Evolutionary conservation across 2,888 invertebrate species (phyloP).

Genomic region (Xestia ashworthii): DNA sequence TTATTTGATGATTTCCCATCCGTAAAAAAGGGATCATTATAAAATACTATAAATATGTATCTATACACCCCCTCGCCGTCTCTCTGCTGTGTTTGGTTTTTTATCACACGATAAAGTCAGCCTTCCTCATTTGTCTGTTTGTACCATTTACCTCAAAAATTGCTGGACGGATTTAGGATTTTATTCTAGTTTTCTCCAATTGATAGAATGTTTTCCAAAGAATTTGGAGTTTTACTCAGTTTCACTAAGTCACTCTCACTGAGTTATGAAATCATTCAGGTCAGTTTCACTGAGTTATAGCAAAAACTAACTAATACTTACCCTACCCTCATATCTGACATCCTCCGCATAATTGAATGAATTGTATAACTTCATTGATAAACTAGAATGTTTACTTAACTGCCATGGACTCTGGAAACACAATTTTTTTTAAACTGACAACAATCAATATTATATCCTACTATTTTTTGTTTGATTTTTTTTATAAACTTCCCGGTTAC

Average conservation of each 20-base stretch:
- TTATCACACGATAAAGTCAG: not conserved
- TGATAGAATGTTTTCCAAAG: not conserved
- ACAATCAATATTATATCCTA: not conserved
- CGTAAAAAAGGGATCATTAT: too few relatives aligned
- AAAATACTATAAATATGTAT: too few relatives aligned
- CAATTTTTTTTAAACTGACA: not conserved
- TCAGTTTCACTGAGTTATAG: not conserved
- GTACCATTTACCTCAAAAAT: too few relatives aligned
- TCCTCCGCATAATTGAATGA: conserved; percentile 73
- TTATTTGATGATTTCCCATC: too few relatives aligned
- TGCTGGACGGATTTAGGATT: too few relatives aligned
- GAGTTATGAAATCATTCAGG: too few relatives aligned
- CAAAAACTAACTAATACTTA: conserved; percentile 47
- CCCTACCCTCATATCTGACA: conserved; percentile 73
- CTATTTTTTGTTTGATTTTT: not conserved
- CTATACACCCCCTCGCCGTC: too few relatives aligned
- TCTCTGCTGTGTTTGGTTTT: not conserved
- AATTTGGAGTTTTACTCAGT: too few relatives aligned
- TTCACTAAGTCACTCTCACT: too few relatives aligned
- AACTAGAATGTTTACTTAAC: conserved; percentile 1
- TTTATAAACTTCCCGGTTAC: not conserved
- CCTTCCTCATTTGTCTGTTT: not conserved
- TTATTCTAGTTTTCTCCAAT: not conserved
- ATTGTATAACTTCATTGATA: conserved; percentile 70
- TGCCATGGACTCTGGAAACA: conserved; percentile 32